Conservation (phyloP, 2,113 vertebrate species). For the Aleadryas rufinucha region DNA sequence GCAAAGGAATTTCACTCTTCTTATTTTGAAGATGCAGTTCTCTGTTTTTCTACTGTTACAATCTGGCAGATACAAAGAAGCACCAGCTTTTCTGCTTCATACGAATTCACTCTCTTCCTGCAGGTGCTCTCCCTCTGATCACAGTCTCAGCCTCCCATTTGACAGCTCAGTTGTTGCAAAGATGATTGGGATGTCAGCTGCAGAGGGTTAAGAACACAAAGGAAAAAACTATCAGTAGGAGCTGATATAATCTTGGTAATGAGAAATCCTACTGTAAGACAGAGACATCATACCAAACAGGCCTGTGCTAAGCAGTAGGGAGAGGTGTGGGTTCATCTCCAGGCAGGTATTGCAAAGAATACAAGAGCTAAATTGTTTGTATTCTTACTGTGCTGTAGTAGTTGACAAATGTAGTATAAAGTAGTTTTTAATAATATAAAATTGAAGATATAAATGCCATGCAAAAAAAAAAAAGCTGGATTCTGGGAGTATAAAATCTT, state of each 20-base stretch:
- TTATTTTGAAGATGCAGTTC: neutral
- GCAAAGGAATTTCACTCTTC: neutral
- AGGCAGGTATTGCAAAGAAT: neutral
- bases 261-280: neutral
- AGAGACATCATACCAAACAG: neutral
- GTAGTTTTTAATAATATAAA: neutral
- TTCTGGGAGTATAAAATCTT: neutral
- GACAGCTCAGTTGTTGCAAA: neutral
- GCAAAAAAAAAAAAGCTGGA: neutral
- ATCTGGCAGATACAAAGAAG: neutral
- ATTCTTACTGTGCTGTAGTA: neutral
- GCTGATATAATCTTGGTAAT: neutral
- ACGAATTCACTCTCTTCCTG: neutral
- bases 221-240: neutral
- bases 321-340: neutral
- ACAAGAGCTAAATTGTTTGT: neutral
- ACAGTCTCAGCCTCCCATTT: neutral
- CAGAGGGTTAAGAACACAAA: neutral
- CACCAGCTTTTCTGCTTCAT: neutral
- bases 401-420: neutral
- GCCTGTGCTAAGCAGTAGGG: neutral
- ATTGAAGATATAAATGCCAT: neutral
- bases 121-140: neutral
- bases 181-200: neutral
- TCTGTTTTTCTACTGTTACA: neutral